Percentiles rank a stretch among this genome's conserved stretches.
Conservation (phyloP, 2,113 vertebrate genomes). For the Patagioenas fasciata region DNA sequence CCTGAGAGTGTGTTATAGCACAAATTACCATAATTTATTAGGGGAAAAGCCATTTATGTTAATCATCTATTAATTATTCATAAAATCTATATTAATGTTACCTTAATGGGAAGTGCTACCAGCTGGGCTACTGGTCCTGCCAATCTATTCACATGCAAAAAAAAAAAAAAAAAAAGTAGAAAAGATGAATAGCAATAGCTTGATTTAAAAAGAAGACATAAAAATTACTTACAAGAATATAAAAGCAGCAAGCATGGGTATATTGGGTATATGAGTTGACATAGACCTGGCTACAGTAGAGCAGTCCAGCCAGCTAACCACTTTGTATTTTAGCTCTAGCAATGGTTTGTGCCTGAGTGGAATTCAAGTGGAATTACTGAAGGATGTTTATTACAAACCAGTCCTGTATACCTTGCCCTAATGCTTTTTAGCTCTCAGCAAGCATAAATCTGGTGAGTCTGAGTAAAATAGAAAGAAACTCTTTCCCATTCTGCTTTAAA, state of each 20-base stretch:
- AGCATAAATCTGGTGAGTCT: neutral
- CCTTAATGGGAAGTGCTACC: constrained; percentile 50
- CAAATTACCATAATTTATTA: constrained; percentile 62
- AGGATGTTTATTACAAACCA: constrained; percentile 41
- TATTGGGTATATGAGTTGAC: neutral
- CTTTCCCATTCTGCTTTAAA: neutral
- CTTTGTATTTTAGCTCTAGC: constrained; percentile 37
- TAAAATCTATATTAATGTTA: constrained; percentile 69
- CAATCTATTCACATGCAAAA: neutral
- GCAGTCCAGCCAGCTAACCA: neutral
- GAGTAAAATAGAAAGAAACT: neutral
- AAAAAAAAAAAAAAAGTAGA: neutral
- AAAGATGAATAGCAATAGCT: neutral
- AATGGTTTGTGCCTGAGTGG: constrained; percentile 38
- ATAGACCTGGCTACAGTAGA: neutral
- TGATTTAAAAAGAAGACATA: constrained; percentile 48
- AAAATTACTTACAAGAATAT: constrained; percentile 62
- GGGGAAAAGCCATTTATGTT: constrained; percentile 49
- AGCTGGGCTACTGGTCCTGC: constrained; percentile 7
- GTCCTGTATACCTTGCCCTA: neutral
- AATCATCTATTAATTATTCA: constrained; percentile 72
- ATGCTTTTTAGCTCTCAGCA: constrained; percentile 35
- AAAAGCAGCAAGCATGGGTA: constrained; percentile 41
- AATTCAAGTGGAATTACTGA: constrained; percentile 57
- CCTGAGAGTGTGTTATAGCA: neutral